Evolutionary conservation across 2,797 vertebrate species (phyloP), one percentile per base, ranked within the genome.

Genomic region (Synaphobranchus kaupii): DNA sequence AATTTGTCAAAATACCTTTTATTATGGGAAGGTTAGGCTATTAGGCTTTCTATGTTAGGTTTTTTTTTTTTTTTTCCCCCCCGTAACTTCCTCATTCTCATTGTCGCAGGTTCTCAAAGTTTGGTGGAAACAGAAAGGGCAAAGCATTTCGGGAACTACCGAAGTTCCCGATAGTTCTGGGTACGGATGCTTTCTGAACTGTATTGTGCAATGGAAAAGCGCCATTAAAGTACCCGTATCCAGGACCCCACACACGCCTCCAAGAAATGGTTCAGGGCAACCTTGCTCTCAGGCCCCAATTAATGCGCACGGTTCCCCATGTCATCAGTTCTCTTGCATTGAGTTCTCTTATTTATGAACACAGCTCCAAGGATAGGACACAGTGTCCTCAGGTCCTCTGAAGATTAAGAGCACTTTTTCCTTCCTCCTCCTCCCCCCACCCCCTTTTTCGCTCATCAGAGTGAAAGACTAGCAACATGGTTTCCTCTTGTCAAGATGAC

Each of bases 361-460:
- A 20, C 44, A 1, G 52, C 85, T 88, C 84, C 58, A 86, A 81
- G 54, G 34, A 1, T 60, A 85, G 80, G 34, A 86, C 81, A 48
- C 34, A 17, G 83, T 84, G 84, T 88, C n/a, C 7, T 87, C 44
- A 15, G 25, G 84, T 83, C 76, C 87, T 31, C 89, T 87, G 87
- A 88, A 91, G 87, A 89, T 60, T 31, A 85, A 66, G 15, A 34
- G 71, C 66, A 87, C 48, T 89, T 86, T 31, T 25, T 54, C 81
- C 85, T 83, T 56, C 89, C 78, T 52, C 85, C 60, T 80, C 81
- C 17, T 44, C 1, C 28, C 13, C 66, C 66, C 25, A 3, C 25
- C n/a, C 66, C 3, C n/a, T 34, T 6, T 39, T 80, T 90, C 85
- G n/a, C 88, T 28, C 52, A 63, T 39, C 8, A 73, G 84, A 86